Evolutionary conservation across 2,797 vertebrate species (phyloP).

Genomic region (Lagorchestes hirsutus): DNA sequence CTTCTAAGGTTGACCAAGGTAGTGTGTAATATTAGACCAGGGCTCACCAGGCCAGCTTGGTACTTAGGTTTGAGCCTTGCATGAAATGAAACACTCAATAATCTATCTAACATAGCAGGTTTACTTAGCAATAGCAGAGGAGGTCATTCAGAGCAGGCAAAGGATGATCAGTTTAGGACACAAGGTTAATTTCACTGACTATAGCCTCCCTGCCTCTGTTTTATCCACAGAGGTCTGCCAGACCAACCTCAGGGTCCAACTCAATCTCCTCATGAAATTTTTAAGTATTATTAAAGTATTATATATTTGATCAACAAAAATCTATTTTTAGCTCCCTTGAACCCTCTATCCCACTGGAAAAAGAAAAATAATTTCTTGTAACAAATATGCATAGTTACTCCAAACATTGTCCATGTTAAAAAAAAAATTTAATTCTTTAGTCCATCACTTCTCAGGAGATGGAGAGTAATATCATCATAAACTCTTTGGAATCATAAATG

Average conservation of each 20-base stretch:
- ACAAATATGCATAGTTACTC: not conserved
- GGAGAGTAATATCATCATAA: no score
- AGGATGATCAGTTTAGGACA: not conserved
- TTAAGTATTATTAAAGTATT: not conserved
- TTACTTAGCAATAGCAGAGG: not conserved
- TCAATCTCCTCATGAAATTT: not conserved
- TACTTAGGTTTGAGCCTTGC: not conserved
- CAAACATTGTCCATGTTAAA: no score
- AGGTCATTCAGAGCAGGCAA: not conserved
- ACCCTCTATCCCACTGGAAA: not conserved
- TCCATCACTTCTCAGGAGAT: no score
- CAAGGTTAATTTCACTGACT: not conserved
- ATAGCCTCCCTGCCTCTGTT: not conserved
- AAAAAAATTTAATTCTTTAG: no score
- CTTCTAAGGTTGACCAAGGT: not conserved
- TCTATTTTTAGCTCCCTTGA: not conserved
- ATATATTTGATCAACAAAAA: not conserved
- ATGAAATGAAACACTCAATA: not conserved
- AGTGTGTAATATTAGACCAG: not conserved
- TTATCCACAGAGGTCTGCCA: not conserved
- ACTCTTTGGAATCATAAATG: no score
- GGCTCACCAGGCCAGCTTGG: not conserved
- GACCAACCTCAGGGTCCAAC: not conserved
- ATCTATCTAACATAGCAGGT: not conserved
- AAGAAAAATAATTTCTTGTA: not conserved